A percentile compares a stretch with the other conserved stretches of the same genome.
phyloP scores from a whole-genome alignment of 1,140 invertebrate genomes.

The Pectinophora gossypiella region DNA sequence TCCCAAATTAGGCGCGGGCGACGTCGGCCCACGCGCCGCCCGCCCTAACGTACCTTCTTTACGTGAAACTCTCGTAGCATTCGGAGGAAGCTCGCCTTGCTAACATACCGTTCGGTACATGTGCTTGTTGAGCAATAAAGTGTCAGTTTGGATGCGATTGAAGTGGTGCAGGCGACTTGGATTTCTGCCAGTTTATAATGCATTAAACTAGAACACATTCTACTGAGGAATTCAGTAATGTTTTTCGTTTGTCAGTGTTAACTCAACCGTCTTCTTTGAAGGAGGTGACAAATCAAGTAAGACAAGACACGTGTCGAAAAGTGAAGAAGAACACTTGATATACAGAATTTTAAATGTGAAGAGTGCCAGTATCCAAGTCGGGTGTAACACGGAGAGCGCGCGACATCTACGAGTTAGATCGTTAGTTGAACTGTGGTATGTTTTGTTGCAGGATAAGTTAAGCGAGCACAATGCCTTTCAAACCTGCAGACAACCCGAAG shows the following conservation, averaged over 20 bases:
- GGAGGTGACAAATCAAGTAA: no score
- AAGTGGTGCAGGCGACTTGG: slow-evolving; percentile 62
- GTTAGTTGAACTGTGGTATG: slow-evolving; percentile 25
- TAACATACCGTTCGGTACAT: slow-evolving; percentile 36
- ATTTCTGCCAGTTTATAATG: slow-evolving; percentile 52
- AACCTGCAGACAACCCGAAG: slow-evolving; percentile 95
- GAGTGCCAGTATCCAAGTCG: slow-evolving; percentile 14
- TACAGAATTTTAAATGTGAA: background rate
- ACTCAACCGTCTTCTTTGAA: no score
- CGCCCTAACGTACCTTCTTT: slow-evolving; percentile 41
- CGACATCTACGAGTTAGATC: background rate
- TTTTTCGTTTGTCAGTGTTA: no score
- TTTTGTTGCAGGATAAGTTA: slow-evolving; percentile 77
- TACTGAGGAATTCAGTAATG: background rate
- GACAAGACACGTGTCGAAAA: no score
- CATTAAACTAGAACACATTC: slow-evolving; percentile 37
- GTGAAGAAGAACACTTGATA: no score
- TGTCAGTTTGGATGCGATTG: slow-evolving; percentile 52
- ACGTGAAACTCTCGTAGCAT: slow-evolving; percentile 27
- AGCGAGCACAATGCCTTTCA: slow-evolving; percentile 95
- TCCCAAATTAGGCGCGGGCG: slow-evolving; percentile 71
- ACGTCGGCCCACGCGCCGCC: slow-evolving; percentile 35
- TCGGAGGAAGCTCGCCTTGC: slow-evolving; percentile 37
- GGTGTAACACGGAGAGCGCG: slow-evolving; percentile 2
- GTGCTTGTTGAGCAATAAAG: slow-evolving; percentile 56